These are phyloP conservation scores for Oreonectes daqikongensis DNA, from an alignment of 2,797 vertebrate genomes.

Conservation along the genomic window DNA sequence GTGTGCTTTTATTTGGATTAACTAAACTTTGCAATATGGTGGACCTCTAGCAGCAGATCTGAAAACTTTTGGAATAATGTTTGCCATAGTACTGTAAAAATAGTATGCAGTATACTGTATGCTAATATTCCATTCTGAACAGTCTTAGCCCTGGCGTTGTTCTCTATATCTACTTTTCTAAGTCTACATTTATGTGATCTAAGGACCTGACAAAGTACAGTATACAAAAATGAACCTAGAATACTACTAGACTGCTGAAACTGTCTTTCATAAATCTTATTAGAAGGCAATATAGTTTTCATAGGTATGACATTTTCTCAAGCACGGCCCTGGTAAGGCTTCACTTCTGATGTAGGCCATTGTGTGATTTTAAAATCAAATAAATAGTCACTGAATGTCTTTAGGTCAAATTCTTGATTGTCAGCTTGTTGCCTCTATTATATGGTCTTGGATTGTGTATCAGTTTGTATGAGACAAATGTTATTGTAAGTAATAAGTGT, in stretches of 20 bases:
- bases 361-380: not conserved
- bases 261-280: not conserved
- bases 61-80: not conserved
- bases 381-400: constrained; percentile 1
- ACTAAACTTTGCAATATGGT: not conserved
- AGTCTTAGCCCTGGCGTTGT: not conserved
- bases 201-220: not conserved
- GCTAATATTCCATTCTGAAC: not conserved
- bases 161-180: not conserved
- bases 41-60: not conserved
- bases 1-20: no score
- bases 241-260: not conserved
- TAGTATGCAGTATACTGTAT: not conserved
- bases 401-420: not conserved
- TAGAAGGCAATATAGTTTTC: not conserved
- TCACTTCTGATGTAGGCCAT: not conserved
- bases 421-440: not conserved
- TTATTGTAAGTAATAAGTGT: not conserved
- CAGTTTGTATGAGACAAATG: constrained; percentile 1
- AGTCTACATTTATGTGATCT: not conserved
- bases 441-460: not conserved
- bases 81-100: not conserved
- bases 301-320: not conserved
- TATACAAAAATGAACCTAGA: not conserved
- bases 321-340: not conserved